Base-by-base conservation (phyloP, 2,888 invertebrate genomes). In the Epistrophella euchroma region DNA sequence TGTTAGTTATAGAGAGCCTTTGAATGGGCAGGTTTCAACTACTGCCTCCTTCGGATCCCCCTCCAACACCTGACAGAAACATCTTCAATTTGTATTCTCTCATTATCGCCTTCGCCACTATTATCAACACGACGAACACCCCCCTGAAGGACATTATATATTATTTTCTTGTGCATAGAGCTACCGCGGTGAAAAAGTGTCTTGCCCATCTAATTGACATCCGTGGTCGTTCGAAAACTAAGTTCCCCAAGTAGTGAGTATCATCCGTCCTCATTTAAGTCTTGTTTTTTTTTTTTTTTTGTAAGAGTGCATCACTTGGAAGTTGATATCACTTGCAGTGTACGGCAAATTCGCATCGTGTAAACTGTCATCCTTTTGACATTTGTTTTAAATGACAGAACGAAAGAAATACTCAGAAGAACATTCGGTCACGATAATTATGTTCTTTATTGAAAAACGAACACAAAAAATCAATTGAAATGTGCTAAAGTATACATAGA, bases 331-430 rank as follows among this genome's bases (percentile, higher is more conserved):
- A 66, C 83, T 66, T 62, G 62, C 45, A 60, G 55, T 73, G 68
- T 56, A 77, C 56, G 80, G 73, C 47, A 73, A 76, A 68, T 72
- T 85, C 80, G 72, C 81, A 66, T 64, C 55, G 66, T 64, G 68
- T 66, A 52, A 35, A 50, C 60, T 25, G 85, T 80, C 68, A 60
- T 70, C 47, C 58, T 81, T 86, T 77, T 86, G 85, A 81, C 81
- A 64, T 73, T 86, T 73, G 73, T 56, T 56, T 81, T 81, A 55
- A 85, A 84, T 79, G 73, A 76, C 52, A 45, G 47, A 58, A 52
- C 55, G 50, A 71, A 71, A 66, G 68, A 66, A 56, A 66, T 50
- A 52, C 60, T 71, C 72, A 66, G 50, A 66, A 80, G 80, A 72
- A 81, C 68, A 76, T 68, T 52, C 62, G 58, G 75, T 60, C 85